Base-by-base conservation (phyloP, 2,888 invertebrate species). In the Morpho helenor region DNA sequence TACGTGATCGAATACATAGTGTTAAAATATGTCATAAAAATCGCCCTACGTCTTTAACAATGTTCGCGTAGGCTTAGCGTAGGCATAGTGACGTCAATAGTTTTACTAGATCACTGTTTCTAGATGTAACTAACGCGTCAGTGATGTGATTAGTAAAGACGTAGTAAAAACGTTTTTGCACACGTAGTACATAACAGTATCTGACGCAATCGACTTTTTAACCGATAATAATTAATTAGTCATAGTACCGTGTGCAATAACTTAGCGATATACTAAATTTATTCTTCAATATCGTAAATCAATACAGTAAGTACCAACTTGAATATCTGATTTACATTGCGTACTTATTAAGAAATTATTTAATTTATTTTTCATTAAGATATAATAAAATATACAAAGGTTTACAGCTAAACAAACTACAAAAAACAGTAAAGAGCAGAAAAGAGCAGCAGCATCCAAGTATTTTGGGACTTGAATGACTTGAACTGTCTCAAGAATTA, bases 1-100 rank as follows among this genome's bases (percentile, higher is more conserved):
- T 16, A 16, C 16, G 31, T 2, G 31, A 31, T 31, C 31, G 31
- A 31, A 31, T 31, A 31, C 31, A 31, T 31, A 1, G 3, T 31
- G 31, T 31, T 31, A 31, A 31, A 31, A 31, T 31, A 31, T 31
- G 31, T 5, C 31, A 31, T 31, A 43, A 8, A 16, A 43, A 9
- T 43, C 23, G 43, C 31, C 10, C 40, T 46, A 53, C 39, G 31
- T 41, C 39, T 7, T 22, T 53, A 9, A 46, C 53, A 22, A 54
- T 53, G 52, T 52, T 53, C 49, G 61, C 62, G 59, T 63, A 63
- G 57, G 62, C 56, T 52, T 23, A 48, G 61, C 58, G 58, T 50
- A 62, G 61, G 52, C 57, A 31, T 3, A 23, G 42, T 65, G 63
- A 66, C 67, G 66, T 66, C 50, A 57, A 49, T 62, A 43, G 5